Conservation (phyloP, 2,797 vertebrate species). For the Coranthus polyacanthus region DNA sequence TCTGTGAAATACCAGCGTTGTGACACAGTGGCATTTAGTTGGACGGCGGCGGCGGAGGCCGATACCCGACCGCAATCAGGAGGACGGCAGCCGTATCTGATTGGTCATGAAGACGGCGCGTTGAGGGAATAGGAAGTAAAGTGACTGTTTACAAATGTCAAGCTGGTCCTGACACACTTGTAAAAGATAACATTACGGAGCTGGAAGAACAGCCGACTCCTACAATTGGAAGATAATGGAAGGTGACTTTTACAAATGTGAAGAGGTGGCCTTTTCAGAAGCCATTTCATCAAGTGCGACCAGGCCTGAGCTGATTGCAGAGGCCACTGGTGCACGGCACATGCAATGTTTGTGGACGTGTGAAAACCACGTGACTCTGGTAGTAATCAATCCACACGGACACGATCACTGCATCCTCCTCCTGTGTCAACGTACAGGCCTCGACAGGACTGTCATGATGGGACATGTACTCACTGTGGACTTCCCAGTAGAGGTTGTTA, state of each 20-base stretch:
- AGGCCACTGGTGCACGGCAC: constrained; percentile 39
- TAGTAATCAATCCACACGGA: constrained; percentile 42
- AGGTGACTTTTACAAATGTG: constrained; percentile 81
- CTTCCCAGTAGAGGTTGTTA: background rate
- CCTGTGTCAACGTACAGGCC: background rate
- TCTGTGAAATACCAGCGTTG: constrained; percentile 36
- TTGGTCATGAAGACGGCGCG: constrained; percentile 53
- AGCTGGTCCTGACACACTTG: constrained; percentile 67
- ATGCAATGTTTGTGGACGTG: constrained; percentile 12
- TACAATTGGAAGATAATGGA: constrained; percentile 70
- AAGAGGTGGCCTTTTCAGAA: constrained; percentile 81
- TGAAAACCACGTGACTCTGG: constrained; percentile 39
- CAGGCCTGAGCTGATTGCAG: constrained; percentile 52
- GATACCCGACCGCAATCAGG: too few species aligned
- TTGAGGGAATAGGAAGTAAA: constrained; percentile 51
- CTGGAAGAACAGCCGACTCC: constrained; percentile 53
- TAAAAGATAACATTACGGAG: constrained; percentile 69
- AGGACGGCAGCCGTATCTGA: constrained; percentile 31
- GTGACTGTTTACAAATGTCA: constrained; percentile 80
- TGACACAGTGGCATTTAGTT: constrained; percentile 60
- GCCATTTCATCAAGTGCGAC: constrained; percentile 69
- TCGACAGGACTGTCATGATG: constrained; percentile 1
- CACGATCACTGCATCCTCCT: constrained; percentile 8
- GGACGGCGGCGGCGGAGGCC: constrained; percentile 25
- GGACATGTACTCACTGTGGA: constrained; percentile 1